A percentile compares a stretch with the other conserved stretches of the same genome.
Conservation (phyloP, 35 echinoderm and acorn worm genomes). For the Nesometra sesokonis region DNA sequence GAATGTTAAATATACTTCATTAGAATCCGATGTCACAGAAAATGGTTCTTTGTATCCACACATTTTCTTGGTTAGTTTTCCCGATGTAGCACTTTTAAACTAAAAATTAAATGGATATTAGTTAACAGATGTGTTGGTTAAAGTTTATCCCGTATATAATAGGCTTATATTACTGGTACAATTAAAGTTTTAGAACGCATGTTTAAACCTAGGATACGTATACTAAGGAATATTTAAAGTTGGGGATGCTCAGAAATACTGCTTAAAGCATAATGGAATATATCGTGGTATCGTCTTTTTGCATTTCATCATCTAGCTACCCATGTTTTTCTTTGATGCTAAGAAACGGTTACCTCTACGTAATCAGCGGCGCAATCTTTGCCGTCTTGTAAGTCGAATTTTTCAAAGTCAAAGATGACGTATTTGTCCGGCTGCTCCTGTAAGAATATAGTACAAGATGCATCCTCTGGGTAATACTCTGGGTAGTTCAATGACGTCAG, state of each 20-base stretch:
- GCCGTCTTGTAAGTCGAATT: neutral
- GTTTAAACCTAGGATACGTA: too few species aligned
- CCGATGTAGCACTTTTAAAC: neutral
- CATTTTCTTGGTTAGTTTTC: neutral
- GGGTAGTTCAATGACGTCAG: neutral
- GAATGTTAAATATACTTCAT: neutral
- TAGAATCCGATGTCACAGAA: constrained; percentile 1
- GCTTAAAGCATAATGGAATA: too few species aligned
- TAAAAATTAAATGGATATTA: neutral
- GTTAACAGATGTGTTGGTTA: too few species aligned
- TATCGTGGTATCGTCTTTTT: too few species aligned
- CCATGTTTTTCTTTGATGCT: too few species aligned
- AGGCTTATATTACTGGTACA: too few species aligned
- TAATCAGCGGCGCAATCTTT: neutral
- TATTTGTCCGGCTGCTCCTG: neutral
- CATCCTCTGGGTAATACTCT: neutral
- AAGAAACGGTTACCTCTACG: neutral
- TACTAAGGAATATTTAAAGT: too few species aligned
- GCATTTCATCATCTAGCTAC: too few species aligned
- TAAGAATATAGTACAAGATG: neutral
- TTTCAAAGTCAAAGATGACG: neutral
- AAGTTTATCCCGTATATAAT: too few species aligned
- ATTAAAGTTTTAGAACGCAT: too few species aligned
- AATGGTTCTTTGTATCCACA: neutral
- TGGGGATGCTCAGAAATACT: too few species aligned